A percentile compares a stretch with the other conserved stretches of the same genome.
Evolutionary conservation across 2,888 invertebrate species (phyloP).

Genomic region (Napeogenes inachia): DNA sequence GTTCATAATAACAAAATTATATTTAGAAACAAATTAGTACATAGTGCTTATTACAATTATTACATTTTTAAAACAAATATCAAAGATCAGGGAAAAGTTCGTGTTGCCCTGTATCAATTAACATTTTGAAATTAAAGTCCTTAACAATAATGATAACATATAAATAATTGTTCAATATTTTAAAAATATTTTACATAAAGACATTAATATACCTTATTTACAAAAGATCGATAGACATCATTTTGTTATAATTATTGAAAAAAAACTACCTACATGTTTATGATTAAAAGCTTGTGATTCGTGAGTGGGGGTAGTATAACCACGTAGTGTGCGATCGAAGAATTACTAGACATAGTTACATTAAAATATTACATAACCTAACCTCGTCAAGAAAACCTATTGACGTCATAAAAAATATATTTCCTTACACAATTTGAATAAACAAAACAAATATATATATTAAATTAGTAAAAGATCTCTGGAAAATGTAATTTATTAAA

Average conservation of each 20-base stretch:
- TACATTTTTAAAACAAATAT: too few species aligned
- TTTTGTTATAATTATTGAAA: neutral
- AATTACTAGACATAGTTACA: constrained; percentile 15
- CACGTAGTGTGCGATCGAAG: constrained; percentile 14
- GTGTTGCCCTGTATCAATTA: too few species aligned
- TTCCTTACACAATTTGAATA: constrained; percentile 9
- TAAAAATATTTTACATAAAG: neutral
- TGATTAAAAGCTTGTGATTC: neutral
- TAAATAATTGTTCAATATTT: too few species aligned
- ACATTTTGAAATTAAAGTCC: too few species aligned
- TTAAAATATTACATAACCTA: constrained; percentile 66
- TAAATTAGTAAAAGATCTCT: neutral
- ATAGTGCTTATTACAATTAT: too few species aligned
- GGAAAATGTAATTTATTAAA: neutral
- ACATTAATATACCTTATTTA: neutral
- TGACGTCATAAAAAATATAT: constrained; percentile 45
- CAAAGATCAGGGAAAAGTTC: too few species aligned
- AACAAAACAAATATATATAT: neutral
- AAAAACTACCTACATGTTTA: neutral
- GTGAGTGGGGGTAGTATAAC: too few species aligned
- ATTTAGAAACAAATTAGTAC: too few species aligned
- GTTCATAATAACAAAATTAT: too few species aligned
- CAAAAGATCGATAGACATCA: neutral
- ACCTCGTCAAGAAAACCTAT: constrained; percentile 46
- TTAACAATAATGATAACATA: too few species aligned